A percentile compares a stretch with the other conserved stretches of the same genome.
Evolutionary conservation across 2,888 invertebrate species (phyloP).

Genomic region (Drosophila prolongata): DNA sequence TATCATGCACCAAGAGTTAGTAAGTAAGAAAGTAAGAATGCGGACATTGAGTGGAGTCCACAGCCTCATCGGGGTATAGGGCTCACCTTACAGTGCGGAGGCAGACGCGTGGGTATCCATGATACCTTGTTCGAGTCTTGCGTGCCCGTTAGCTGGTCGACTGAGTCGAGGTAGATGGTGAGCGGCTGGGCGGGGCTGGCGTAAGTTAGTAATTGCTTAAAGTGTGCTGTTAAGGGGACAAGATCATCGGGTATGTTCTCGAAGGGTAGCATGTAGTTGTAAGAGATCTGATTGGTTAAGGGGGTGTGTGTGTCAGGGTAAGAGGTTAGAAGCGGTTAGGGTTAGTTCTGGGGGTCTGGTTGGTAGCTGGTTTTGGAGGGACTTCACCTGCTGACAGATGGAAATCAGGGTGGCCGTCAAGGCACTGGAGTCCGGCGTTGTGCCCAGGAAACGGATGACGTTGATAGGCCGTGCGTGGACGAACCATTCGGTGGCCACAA

Average conservation of each 20-base stretch:
- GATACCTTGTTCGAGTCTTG: constrained; percentile 98
- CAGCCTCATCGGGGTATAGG: constrained; percentile 9
- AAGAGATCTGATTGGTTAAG: constrained; percentile 88
- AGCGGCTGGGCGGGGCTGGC: constrained; percentile 94
- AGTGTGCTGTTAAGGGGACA: constrained; percentile 97
- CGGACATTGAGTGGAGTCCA: constrained; percentile 9
- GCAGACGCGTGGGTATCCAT: constrained; percentile 96
- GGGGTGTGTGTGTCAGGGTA: constrained; percentile 1
- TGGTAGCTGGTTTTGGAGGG: constrained; percentile 31
- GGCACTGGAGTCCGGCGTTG: constrained; percentile 98
- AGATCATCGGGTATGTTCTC: constrained; percentile 98
- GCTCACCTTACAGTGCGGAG: constrained; percentile 93
- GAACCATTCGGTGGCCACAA: constrained; percentile 91
- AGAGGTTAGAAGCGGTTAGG: constrained; percentile 15
- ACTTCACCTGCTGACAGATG: constrained; percentile 94
- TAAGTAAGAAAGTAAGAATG: constrained; percentile 5
- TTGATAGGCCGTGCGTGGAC: constrained; percentile 91
- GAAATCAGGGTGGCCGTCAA: constrained; percentile 97
- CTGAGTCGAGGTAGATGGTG: constrained; percentile 96
- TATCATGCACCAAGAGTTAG: constrained; percentile 42
- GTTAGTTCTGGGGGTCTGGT: constrained; percentile 5
- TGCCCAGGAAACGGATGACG: constrained; percentile 96
- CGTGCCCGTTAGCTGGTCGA: constrained; percentile 97
- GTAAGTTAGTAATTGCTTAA: constrained; percentile 95
- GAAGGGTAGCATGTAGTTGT: constrained; percentile 95